phyloP scores from a whole-genome alignment of 37 sponge, comb jelly and placozoan species.

The Halichondria panicea region DNA sequence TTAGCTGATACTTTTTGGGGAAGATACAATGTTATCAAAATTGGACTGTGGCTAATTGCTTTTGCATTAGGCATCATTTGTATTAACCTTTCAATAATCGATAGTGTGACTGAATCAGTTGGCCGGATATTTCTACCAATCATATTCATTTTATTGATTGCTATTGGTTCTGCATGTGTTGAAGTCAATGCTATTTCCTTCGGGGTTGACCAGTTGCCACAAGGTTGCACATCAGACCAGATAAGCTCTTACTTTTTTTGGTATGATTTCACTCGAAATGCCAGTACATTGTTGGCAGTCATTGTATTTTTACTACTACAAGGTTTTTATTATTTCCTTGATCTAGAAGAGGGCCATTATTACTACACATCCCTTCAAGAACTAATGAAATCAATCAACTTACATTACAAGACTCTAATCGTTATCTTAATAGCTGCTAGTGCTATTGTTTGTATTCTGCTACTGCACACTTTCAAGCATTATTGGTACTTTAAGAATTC shows the following conservation, averaged over 20 bases:
- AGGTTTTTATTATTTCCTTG: too few species aligned
- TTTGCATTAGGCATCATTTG: constrained; percentile 4
- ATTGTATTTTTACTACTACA: constrained; percentile 2
- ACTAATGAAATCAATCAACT: too few species aligned
- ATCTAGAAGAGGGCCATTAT: too few species aligned
- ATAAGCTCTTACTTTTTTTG: constrained; percentile 51
- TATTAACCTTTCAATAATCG: not conserved
- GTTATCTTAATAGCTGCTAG: not conserved
- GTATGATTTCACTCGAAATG: constrained; percentile 21
- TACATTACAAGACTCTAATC: not conserved
- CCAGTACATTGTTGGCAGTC: not conserved
- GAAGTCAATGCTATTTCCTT: constrained; percentile 45
- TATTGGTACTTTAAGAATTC: constrained; percentile 16
- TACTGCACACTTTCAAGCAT: constrained; percentile 8
- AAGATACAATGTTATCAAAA: constrained; percentile 36
- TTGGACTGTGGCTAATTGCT: constrained; percentile 51
- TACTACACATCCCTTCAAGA: too few species aligned
- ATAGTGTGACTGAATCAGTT: not conserved
- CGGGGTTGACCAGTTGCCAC: constrained; percentile 42
- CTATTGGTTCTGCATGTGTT: constrained; percentile 28
- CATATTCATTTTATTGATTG: constrained; percentile 1
- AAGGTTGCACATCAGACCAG: constrained; percentile 40
- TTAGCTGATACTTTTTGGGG: constrained; percentile 47
- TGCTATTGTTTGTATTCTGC: not conserved
- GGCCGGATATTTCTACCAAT: not conserved